Percentiles rank a stretch among this genome's conserved stretches.
Conservation (phyloP, 2,113 vertebrate genomes). For the Neodon shergylaensis region DNA sequence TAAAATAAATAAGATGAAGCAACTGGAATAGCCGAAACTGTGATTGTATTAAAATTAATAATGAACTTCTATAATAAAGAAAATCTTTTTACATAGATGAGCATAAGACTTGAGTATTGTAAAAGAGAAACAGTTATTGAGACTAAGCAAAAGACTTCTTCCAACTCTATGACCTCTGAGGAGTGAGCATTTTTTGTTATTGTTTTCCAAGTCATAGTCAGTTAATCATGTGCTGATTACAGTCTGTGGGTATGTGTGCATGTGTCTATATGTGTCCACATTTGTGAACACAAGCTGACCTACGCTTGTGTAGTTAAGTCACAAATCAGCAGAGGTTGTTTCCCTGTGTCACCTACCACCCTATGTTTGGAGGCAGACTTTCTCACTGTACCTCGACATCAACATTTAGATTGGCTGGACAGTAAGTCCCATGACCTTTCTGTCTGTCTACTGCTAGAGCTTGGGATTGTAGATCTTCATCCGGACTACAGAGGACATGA, state of each 20-base stretch:
- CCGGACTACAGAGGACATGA: not conserved
- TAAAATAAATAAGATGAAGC: not conserved
- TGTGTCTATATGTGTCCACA: not conserved
- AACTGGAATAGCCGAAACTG: not conserved
- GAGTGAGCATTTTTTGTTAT: not conserved
- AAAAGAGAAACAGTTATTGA: not conserved
- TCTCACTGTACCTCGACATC: not conserved
- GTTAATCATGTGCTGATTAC: not conserved
- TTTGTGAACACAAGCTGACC: not conserved
- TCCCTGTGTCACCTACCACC: not conserved
- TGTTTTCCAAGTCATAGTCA: not conserved
- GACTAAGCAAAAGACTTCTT: accelerated
- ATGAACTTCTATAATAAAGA: not conserved
- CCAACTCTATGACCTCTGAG: no score
- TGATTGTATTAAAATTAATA: not conserved
- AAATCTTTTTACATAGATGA: not conserved
- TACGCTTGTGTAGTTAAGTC: not conserved
- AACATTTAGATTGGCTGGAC: not conserved
- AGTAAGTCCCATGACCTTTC: not conserved
- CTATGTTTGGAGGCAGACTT: not conserved
- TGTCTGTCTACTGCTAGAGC: not conserved
- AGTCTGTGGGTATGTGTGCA: not conserved
- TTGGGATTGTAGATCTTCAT: not conserved
- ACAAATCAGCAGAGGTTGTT: not conserved
- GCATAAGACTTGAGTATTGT: not conserved